Evolutionary conservation across 2,113 vertebrate species (phyloP).

Genomic region (Cynopterus brachyotis): DNA sequence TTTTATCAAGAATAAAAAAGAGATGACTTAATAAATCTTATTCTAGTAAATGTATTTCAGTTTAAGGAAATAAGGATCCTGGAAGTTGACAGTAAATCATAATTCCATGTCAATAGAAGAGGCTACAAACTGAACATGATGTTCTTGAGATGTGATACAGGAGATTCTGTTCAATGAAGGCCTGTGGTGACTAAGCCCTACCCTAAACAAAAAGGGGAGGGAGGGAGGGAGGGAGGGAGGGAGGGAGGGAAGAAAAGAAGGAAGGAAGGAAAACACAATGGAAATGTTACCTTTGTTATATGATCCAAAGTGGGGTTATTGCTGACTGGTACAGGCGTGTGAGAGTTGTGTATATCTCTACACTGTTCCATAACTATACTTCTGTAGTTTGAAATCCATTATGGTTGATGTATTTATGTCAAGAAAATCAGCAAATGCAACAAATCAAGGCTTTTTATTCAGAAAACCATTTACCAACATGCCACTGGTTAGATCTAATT

Average conservation of each 20-base stretch:
- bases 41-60: background rate
- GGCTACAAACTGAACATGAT: background rate
- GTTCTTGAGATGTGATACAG: background rate
- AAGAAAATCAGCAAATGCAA: background rate
- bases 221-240: rapidly evolving
- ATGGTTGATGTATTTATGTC: background rate
- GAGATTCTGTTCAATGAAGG: background rate
- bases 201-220: background rate
- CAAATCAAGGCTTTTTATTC: background rate
- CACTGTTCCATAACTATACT: background rate
- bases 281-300: background rate
- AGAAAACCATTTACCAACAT: background rate
- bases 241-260: rapidly evolving
- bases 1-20: background rate
- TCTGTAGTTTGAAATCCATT: background rate
- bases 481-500: background rate
- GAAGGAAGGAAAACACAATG: background rate
- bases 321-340: rapidly evolving
- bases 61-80: background rate
- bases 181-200: too few species aligned
- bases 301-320: background rate
- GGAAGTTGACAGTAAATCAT: background rate
- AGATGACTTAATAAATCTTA: background rate
- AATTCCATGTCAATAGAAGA: background rate
- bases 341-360: background rate